These are phyloP conservation scores for Dasypus novemcinctus DNA, from an alignment of 2,113 vertebrate species.

Conservation along the genomic window DNA sequence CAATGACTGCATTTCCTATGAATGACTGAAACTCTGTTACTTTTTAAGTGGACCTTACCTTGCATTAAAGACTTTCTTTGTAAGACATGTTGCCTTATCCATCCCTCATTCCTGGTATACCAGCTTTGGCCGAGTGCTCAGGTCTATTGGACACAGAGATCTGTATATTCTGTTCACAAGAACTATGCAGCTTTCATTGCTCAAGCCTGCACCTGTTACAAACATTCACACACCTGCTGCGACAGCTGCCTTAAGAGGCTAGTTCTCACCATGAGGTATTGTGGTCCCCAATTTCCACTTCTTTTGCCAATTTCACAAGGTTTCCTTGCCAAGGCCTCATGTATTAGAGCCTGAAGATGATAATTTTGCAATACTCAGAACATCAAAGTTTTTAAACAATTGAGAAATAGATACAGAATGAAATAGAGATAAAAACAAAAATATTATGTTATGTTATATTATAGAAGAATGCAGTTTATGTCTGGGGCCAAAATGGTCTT, in stretches of 20 bases:
- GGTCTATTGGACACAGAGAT: neutral
- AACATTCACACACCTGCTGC: neutral
- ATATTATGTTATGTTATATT: neutral
- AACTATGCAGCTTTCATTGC: neutral
- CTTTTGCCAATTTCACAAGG: neutral
- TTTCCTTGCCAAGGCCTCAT: slow-evolving; percentile 2
- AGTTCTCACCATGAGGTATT: neutral
- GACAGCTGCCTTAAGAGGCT: neutral
- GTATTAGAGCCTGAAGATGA: slow-evolving; percentile 7
- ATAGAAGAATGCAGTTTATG: neutral
- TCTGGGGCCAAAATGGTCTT: neutral
- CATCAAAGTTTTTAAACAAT: slow-evolving; percentile 5
- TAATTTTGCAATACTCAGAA: neutral
- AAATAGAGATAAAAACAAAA: neutral
- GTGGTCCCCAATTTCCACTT: neutral
- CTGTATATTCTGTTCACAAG: neutral
- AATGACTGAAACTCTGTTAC: neutral
- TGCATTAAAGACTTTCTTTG: neutral
- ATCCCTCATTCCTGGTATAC: neutral
- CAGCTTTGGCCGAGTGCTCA: slow-evolving; percentile 1
- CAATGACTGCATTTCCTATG: neutral
- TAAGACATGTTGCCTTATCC: neutral
- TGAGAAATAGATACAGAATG: neutral
- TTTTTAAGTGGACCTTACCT: neutral
- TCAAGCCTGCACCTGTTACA: neutral